phyloP scores from a whole-genome alignment of 2,888 invertebrate genomes.

The Sesamia inferens region DNA sequence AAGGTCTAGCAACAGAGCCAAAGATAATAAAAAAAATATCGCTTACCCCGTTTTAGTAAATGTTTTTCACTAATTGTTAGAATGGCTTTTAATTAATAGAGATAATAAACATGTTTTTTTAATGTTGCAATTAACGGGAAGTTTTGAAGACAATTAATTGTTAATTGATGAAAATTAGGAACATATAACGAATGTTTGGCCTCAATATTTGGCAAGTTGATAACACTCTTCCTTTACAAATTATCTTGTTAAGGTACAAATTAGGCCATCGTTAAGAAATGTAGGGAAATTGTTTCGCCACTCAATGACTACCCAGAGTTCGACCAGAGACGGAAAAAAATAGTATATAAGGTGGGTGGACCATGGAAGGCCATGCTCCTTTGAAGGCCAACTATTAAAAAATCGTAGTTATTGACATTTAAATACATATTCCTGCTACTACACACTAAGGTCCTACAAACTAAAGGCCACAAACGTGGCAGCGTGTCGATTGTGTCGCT shows the following conservation, averaged over 20 bases:
- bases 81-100: neutral
- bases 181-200: conserved; percentile 26
- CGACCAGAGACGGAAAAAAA: too few relatives aligned
- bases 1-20: too few relatives aligned
- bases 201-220: conserved; percentile 32
- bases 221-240: conserved; percentile 32
- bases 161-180: conserved; percentile 40
- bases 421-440: too few relatives aligned
- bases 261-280: conserved; percentile 6
- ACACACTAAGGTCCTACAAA: too few relatives aligned
- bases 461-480: too few relatives aligned
- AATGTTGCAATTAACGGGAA: conserved; percentile 15
- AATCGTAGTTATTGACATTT: too few relatives aligned
- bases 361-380: too few relatives aligned
- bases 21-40: too few relatives aligned
- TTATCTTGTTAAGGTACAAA: conserved; percentile 33
- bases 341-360: too few relatives aligned
- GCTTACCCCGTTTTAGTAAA: conserved; percentile 3
- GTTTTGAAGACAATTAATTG: conserved; percentile 21
- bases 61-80: conserved; percentile 6
- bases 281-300: neutral
- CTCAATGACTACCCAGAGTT: neutral
- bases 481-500: too few relatives aligned
- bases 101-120: conserved; percentile 25
- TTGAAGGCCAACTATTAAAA: too few relatives aligned